Conservation (phyloP, 1,140 invertebrate species). For the Lepidurus packardi region DNA sequence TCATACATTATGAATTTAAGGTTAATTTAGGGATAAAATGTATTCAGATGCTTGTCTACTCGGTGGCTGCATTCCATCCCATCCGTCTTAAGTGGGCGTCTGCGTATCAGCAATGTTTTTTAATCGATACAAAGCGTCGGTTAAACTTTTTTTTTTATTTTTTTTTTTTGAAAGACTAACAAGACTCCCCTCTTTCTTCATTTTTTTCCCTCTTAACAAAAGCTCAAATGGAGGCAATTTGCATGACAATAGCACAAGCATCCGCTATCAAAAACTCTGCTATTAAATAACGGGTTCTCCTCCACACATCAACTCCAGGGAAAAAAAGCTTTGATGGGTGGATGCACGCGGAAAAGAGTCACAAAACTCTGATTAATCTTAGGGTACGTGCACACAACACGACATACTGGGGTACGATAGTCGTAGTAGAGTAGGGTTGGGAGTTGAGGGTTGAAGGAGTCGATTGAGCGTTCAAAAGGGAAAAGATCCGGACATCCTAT, state of each 20-base stretch:
- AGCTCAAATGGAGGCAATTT: not conserved
- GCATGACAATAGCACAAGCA: not conserved
- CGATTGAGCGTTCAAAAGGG: too few relatives aligned
- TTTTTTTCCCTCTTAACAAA: not conserved
- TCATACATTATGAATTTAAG: too few relatives aligned
- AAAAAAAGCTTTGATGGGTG: too few relatives aligned
- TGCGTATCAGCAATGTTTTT: not conserved
- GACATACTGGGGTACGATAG: not conserved
- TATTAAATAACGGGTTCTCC: not conserved
- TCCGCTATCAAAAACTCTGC: not conserved
- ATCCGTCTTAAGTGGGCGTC: not conserved
- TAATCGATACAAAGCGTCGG: slow-evolving; percentile 14
- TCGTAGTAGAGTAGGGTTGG: not conserved
- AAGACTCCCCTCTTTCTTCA: too few relatives aligned
- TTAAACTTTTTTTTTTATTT: not conserved
- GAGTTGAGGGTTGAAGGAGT: not conserved
- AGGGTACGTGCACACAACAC: too few relatives aligned
- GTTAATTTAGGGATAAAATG: too few relatives aligned
- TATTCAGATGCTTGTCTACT: not conserved
- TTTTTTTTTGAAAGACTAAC: too few relatives aligned
- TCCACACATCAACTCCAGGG: not conserved
- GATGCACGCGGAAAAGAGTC: too few relatives aligned
- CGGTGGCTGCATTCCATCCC: not conserved
- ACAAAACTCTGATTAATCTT: too few relatives aligned
- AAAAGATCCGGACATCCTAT: not conserved